phyloP scores from a whole-genome alignment of 2,113 vertebrate genomes.

The Gorilla gorilla region DNA sequence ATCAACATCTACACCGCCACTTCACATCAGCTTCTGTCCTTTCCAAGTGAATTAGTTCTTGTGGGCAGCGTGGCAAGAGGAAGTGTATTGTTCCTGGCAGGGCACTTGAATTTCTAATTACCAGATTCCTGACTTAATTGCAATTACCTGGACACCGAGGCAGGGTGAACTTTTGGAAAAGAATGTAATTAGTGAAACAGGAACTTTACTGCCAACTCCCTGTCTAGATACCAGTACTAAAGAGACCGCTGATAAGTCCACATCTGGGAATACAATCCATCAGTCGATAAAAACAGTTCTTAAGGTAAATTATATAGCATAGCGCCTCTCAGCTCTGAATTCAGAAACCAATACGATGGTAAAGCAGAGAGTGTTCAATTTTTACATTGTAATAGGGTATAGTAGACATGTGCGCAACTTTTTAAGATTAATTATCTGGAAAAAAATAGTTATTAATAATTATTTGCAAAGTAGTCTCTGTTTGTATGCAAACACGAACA shows the following conservation, averaged over 20 bases:
- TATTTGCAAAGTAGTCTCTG: background rate
- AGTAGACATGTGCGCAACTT: background rate
- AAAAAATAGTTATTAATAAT: background rate
- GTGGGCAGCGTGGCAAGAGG: conserved; percentile 83
- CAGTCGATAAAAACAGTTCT: conserved; percentile 1
- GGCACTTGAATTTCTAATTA: conserved; percentile 88
- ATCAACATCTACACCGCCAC: conserved; percentile 78
- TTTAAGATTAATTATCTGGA: background rate
- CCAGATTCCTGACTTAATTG: conserved; percentile 89
- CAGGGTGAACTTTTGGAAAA: conserved; percentile 87
- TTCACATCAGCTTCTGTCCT: conserved; percentile 82
- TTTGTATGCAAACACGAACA: background rate
- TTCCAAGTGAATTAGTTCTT: conserved; percentile 85
- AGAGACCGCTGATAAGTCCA: conserved; percentile 77
- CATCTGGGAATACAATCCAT: conserved; percentile 66
- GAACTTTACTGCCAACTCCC: conserved; percentile 81
- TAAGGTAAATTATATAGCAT: background rate
- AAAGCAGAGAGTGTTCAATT: background rate
- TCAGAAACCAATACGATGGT: background rate
- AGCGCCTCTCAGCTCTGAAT: background rate
- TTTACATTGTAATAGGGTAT: background rate
- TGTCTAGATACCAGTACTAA: conserved; percentile 77
- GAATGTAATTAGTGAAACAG: conserved; percentile 87
- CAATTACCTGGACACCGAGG: conserved; percentile 90
- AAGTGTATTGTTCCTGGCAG: conserved; percentile 88